Conservation (phyloP, 2,888 invertebrate species). For the Ellobium chinense region DNA sequence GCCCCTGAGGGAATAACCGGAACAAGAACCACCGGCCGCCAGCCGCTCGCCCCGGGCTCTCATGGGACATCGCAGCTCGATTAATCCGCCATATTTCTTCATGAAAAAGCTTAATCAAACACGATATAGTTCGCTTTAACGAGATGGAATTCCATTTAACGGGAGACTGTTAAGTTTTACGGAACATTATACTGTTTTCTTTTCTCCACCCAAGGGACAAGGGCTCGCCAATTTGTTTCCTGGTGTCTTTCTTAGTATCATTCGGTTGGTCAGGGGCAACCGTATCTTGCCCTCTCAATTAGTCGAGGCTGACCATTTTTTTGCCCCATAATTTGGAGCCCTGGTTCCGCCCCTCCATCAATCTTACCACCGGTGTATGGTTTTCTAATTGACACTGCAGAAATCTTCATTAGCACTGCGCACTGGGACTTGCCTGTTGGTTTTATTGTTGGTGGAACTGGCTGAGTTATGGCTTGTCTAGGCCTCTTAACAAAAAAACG, state of each 20-base stretch:
- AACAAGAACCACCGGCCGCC: background rate
- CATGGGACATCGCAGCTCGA: background rate
- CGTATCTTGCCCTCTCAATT: background rate
- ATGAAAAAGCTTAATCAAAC: slow-evolving; percentile 9
- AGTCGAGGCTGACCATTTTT: background rate
- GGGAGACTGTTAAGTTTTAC: background rate
- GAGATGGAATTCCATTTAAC: background rate
- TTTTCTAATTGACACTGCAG: background rate
- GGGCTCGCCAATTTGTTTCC: background rate
- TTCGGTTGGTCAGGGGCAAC: background rate
- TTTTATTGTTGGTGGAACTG: no score
- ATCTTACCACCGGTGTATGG: background rate
- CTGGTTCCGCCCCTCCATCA: slow-evolving; percentile 1
- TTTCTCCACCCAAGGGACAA: background rate
- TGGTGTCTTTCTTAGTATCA: background rate
- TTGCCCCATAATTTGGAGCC: background rate
- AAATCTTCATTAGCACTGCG: background rate
- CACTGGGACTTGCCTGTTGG: background rate
- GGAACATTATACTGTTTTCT: background rate
- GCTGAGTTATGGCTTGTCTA: no score
- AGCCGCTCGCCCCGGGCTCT: background rate
- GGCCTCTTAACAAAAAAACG: no score
- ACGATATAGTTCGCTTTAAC: slow-evolving; percentile 11
- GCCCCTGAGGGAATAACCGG: background rate
- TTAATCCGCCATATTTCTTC: slow-evolving; percentile 17